These are phyloP conservation scores for Sminthopsis crassicaudata DNA, from an alignment of 2,113 vertebrate species.

Conservation along the genomic window DNA sequence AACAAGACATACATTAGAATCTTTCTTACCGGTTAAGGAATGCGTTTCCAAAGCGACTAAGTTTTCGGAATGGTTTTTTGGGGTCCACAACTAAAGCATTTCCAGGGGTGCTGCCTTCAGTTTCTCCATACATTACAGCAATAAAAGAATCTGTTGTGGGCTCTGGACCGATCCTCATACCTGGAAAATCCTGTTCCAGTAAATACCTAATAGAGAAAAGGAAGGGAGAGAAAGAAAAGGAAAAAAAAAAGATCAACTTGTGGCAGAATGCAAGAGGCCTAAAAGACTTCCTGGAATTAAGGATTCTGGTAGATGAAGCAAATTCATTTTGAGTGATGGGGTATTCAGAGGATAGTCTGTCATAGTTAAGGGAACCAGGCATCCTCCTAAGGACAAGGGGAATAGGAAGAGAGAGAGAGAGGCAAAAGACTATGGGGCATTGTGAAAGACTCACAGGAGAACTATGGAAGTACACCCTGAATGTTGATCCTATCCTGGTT, in stretches of 20 bases:
- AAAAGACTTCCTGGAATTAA: neutral
- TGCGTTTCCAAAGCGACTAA: conserved; percentile 95
- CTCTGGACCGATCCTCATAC: conserved; percentile 98
- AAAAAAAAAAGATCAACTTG: conserved; percentile 31
- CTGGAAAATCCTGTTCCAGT: conserved; percentile 96
- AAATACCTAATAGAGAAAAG: conserved; percentile 88
- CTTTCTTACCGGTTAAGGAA: conserved; percentile 94
- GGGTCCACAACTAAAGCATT: conserved; percentile 97
- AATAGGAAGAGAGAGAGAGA: neutral
- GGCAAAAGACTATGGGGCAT: neutral
- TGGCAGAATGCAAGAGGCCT: neutral
- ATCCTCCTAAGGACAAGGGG: neutral
- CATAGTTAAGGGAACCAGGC: neutral
- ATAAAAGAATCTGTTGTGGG: conserved; percentile 98
- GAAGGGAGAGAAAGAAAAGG: neutral
- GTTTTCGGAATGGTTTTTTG: conserved; percentile 96
- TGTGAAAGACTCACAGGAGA: neutral
- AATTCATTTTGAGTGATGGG: neutral
- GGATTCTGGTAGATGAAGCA: neutral
- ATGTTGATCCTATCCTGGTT: neutral
- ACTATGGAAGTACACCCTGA: neutral
- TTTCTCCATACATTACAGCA: conserved; percentile 96
- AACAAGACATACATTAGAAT: neutral
- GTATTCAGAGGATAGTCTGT: neutral
- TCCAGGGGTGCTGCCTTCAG: conserved; percentile 93